Base-by-base conservation (phyloP, 2,888 invertebrate genomes). In the Plagodis pulveraria region DNA sequence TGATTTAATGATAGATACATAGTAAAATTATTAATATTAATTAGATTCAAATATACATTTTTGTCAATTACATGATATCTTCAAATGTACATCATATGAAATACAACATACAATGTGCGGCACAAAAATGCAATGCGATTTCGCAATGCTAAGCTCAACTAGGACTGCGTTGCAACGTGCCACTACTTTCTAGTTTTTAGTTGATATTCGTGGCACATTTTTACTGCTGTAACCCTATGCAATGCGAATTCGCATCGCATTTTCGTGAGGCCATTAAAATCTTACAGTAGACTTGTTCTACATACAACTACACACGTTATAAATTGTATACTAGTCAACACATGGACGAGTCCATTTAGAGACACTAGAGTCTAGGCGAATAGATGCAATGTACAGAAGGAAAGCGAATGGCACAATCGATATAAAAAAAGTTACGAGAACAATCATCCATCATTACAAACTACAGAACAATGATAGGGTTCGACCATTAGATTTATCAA, bases 331-430 rank as follows among this genome's bases (percentile, higher is more conserved):
- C 61, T 65, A 77, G 70, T 77, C 63, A 70, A 75, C 73, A 78
- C 75, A 84, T 78, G 87, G 86, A 89, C 86, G 78, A 76, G 72
- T 82, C 86, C 84, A 87, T 74, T 84, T 69, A 59, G 61, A 70
- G 61, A 68, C 63, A 63, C 40, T 40, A 45, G 50, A 54, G 65
- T 73, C 73, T 81, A 77, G 72, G 72, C 74, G 67, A 78, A 80
- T 71, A 76, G 67, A 75, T 80, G 84, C 83, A 87, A 87, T 89
- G 78, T 89, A 89, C 87, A 91, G 79, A 80, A 86, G 75, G 72
- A 70, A 86, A 91, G 86, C 85, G 82, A 88, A 91, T 91, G 91
- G 91, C 91, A 91, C 91, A 89, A 84, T 70, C 6, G 69, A 60
- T 57, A 54, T 56, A 11, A 72, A 66, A 68, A 65, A 69, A 57